These are phyloP conservation scores for Heteractis magnifica DNA, from an alignment of 92 coral and sea anemone species.

Conservation along the genomic window DNA sequence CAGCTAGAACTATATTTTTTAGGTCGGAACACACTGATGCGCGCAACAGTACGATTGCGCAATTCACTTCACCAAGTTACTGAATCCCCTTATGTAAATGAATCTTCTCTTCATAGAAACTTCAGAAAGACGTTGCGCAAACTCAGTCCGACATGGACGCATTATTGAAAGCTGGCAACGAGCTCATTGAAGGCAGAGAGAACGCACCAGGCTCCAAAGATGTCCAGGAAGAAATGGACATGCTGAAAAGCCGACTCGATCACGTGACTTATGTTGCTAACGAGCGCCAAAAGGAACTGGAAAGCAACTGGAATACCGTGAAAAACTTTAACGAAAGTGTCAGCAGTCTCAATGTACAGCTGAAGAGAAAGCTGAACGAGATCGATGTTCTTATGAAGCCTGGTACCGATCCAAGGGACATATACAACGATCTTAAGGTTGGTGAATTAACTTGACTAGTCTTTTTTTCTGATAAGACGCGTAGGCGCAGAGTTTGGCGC, in stretches of 20 bases:
- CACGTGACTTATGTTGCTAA: conserved; percentile 61
- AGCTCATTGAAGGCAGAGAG: conserved; percentile 84
- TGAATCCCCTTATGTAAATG: not conserved
- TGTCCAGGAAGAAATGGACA: conserved; percentile 78
- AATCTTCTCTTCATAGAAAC: conserved; percentile 47
- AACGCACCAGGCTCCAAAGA: conserved; percentile 84
- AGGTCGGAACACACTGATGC: too few species aligned
- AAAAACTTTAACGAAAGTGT: conserved; percentile 70
- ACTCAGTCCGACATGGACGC: conserved; percentile 63
- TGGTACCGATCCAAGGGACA: conserved; percentile 55
- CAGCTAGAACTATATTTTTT: too few species aligned
- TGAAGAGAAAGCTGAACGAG: conserved; percentile 51
- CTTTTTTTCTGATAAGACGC: not conserved
- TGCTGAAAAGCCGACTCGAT: conserved; percentile 67
- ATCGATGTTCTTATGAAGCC: conserved; percentile 51
- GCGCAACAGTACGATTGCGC: too few species aligned
- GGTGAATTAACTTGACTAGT: not conserved
- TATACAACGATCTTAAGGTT: conserved; percentile 63
- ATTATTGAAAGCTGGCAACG: conserved; percentile 70
- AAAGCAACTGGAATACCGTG: conserved; percentile 76
- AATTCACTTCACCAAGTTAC: too few species aligned
- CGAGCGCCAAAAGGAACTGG: conserved; percentile 80
- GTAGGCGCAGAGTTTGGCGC: not conserved
- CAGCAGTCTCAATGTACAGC: conserved; percentile 49
- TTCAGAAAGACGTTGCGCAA: conserved; percentile 76